Base-by-base conservation (phyloP, 1,140 invertebrate genomes). In the Ips typographus region DNA sequence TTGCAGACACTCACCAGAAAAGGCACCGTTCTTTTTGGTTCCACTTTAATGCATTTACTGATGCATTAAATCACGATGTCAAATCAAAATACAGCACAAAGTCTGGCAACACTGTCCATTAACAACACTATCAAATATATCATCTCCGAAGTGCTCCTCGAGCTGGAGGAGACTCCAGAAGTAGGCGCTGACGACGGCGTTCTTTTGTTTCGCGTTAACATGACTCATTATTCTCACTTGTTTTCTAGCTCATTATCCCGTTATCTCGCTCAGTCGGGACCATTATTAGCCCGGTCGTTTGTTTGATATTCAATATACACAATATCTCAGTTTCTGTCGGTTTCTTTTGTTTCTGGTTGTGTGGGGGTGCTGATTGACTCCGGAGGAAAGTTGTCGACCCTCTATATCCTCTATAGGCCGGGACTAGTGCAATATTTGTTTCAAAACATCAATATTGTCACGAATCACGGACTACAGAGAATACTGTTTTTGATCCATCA, bases 351-450 rank as follows among this genome's bases (percentile, higher is more conserved):
- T 55, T 55, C 37, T 22, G 22, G 22, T 22, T 22, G 22, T 22
- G 22, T 0, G 22, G 22, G 22, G 22, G 22, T 22, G 22, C 22
- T 22, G 22, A 22, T 22, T 22, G 22, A 0, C 5, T 44, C 40
- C n/a, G 44, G n/a, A 44, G 5, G 4, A n/a, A 47, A n/a, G 63
- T 49, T 57, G 66, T 53, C 37, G 47, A 73, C 6, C 22, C 22
- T 22, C 22, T 58, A 59, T 71, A 67, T 61, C 70, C 68, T 76
- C 74, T 72, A 79, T 79, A 79, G 78, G 78, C 78, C 78, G 78
- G 78, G 78, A 79, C 78, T 78, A 79, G 78, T 79, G 78, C 78
- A 79, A 79, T 79, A 79, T 79, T 77, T 67, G 70, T 74, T 44
- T 4, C 70, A 75, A 73, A 41, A 22, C 0, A 56, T 70, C 73